These are phyloP conservation scores for Leptodirus hochenwartii DNA, from an alignment of 2,888 invertebrate species.

Conservation along the genomic window DNA sequence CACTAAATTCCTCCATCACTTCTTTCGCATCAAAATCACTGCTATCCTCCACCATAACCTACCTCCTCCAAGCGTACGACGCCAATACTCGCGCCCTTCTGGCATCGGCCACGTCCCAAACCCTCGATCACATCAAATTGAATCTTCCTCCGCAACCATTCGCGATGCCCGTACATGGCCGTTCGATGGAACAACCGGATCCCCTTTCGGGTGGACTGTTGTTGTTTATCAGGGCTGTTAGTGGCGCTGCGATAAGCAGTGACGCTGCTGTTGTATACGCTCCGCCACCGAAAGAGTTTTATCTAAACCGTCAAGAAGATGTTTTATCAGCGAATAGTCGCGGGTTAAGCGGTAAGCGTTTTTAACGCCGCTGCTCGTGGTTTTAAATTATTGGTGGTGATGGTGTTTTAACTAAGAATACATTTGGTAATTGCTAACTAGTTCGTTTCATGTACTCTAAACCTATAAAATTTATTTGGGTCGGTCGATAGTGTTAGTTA, in stretches of 20 bases:
- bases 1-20: too few species aligned
- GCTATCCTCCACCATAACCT: too few species aligned
- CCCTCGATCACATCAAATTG: conserved; percentile 29
- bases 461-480: too few species aligned
- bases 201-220: conserved; percentile 28
- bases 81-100: conserved; percentile 30
- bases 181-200: too few species aligned
- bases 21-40: conserved; percentile 12
- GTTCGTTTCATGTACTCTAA: too few species aligned
- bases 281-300: conserved; percentile 15
- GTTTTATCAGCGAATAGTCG: too few species aligned
- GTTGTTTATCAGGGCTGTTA: conserved; percentile 32
- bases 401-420: too few species aligned
- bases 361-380: conserved; percentile 7
- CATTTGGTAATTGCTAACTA: too few species aligned
- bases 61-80: conserved; percentile 34
- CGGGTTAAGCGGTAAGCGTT: conserved; percentile 16
- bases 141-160: conserved; percentile 27
- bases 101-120: conserved; percentile 31
- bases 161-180: too few species aligned
- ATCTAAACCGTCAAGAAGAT: conserved; percentile 11
- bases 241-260: conserved; percentile 29
- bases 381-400: conserved; percentile 6
- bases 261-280: conserved; percentile 33
- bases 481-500: too few species aligned